Base-by-base conservation (phyloP, 2,888 invertebrate species). In the Nebria salina region DNA sequence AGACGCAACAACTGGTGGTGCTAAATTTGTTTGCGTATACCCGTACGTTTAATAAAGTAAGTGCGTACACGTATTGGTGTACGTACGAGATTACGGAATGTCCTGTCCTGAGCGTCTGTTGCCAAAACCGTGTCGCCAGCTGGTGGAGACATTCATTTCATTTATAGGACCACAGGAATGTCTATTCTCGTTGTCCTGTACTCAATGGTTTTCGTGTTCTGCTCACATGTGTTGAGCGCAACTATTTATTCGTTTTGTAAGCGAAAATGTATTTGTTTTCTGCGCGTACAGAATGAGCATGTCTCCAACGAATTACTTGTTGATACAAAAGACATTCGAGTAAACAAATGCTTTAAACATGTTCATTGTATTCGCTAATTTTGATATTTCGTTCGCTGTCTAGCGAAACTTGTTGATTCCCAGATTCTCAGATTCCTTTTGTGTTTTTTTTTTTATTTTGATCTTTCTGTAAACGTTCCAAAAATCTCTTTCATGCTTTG, bases 81-180 rank as follows among this genome's bases (percentile, higher is more conserved):
- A 26, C 15, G 5, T 70, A 70, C 72, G 54, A 70, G 70, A 70
- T 64, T 77, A 72, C 70, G 72, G 77, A 77, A 77, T 77, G 77
- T 25, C 72, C 77, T 66, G 42, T 77, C 68, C 25, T 43, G 68
- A 42, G 26, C 65, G 64, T 68, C 68, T 65, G 73, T 79, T 74
- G 75, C 79, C 74, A 79, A 79, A 79, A 75, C 43, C 72, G 7
- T 54, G 74, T 34, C 25, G 65, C 72, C 79, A 79, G 79, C 75
- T 79, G 79, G 79, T 79, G 42, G 42, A 26, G 77, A 72, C 70
- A 74, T 79, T 79, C 74, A 66, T 79, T 79, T 79, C 79, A 79
- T 79, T 79, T 79, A 79, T 75, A 79, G 79, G 75, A 70, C 20
- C 79, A 15, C 75, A 68, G 26, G 79, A 79, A 79, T 79, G 79